These are phyloP conservation scores for Fabriciana adippe DNA, from an alignment of 2,888 invertebrate genomes.

Conservation along the genomic window DNA sequence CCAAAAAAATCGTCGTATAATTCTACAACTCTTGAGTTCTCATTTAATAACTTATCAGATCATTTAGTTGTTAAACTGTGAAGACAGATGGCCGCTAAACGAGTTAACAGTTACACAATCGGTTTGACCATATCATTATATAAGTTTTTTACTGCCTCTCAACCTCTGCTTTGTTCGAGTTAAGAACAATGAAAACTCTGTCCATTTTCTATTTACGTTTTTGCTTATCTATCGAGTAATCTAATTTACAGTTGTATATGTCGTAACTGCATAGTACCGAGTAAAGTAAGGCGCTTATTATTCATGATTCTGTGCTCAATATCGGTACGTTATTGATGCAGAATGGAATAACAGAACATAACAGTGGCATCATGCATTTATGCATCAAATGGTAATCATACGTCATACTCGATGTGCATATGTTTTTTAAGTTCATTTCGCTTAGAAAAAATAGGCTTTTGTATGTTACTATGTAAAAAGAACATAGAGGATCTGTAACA, in stretches of 20 bases:
- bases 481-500: background rate
- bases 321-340: conserved; percentile 34
- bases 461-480: background rate
- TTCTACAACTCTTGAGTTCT: conserved; percentile 1
- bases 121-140: conserved; percentile 58
- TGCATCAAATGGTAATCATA: conserved; percentile 11
- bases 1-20: background rate
- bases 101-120: conserved; percentile 54
- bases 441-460: no score
- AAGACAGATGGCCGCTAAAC: conserved; percentile 20
- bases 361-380: conserved; percentile 19
- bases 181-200: conserved; percentile 62
- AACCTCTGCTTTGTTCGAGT: conserved; percentile 47
- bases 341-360: conserved; percentile 27
- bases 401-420: background rate
- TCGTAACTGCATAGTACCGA: conserved; percentile 39
- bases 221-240: conserved; percentile 60
- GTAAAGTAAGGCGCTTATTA: conserved; percentile 34
- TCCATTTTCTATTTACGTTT: conserved; percentile 59
- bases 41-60: conserved; percentile 3
- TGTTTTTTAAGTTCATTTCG: no score
- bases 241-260: conserved; percentile 49
- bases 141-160: conserved; percentile 64
- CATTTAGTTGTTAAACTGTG: conserved; percentile 2
- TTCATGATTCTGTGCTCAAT: conserved; percentile 35